Percentiles rank a stretch among this genome's conserved stretches.
Conservation (phyloP, 2,113 vertebrate species). For the Ammodytes dubius region DNA sequence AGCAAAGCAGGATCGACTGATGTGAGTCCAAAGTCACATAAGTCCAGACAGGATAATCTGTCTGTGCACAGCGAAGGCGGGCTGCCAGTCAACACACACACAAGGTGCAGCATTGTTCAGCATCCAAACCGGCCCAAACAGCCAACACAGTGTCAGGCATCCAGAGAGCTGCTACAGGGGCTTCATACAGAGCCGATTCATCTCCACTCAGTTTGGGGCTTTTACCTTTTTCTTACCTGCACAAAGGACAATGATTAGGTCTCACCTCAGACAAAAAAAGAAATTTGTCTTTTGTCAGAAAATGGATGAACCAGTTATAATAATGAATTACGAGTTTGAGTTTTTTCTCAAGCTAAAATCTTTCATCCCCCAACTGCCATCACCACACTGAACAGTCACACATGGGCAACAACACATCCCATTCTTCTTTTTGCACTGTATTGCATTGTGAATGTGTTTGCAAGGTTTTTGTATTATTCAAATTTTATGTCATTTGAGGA, state of each 20-base stretch:
- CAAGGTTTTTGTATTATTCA: too few species aligned
- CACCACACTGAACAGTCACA: too few species aligned
- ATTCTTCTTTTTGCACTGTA: too few species aligned
- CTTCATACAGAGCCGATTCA: conserved; percentile 16
- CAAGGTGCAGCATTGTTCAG: conserved; percentile 64
- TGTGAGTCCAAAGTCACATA: conserved; percentile 59
- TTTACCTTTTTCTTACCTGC: background rate
- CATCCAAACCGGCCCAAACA: conserved; percentile 37
- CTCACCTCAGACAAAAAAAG: background rate
- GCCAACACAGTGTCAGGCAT: background rate
- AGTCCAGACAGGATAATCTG: conserved; percentile 69
- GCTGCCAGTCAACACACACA: conserved; percentile 49
- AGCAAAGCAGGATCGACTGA: conserved; percentile 52
- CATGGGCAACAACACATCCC: too few species aligned
- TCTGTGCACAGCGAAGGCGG: conserved; percentile 51
- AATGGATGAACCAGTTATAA: background rate
- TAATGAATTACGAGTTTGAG: background rate
- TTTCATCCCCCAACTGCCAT: too few species aligned
- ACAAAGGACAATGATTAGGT: background rate
- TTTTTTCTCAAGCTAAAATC: background rate
- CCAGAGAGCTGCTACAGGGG: conserved; percentile 21
- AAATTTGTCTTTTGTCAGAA: background rate
- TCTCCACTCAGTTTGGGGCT: background rate
- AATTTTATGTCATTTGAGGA: too few species aligned
- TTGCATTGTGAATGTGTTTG: too few species aligned